These are phyloP conservation scores for Caenorhabditis sinica DNA, from an alignment of 2,888 invertebrate species.

Conservation along the genomic window DNA sequence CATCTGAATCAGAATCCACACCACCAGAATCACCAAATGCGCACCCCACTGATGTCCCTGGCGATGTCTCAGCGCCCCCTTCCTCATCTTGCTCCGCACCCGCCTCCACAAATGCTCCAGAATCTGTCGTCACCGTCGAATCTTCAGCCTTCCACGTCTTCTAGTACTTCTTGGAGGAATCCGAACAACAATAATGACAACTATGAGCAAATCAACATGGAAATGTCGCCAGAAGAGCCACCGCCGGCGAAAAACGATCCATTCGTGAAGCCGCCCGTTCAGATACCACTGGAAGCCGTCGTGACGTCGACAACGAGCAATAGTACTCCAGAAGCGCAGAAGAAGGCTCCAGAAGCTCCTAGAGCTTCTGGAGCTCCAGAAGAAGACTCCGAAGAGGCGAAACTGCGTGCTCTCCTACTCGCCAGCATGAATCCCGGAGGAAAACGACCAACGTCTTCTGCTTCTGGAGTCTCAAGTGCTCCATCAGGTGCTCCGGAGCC, in stretches of 20 bases:
- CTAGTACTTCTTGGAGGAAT: not conserved
- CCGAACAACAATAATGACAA: conserved; percentile 32
- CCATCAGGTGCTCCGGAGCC: not conserved
- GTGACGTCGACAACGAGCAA: not conserved
- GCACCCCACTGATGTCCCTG: conserved; percentile 14
- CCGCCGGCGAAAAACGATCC: not conserved
- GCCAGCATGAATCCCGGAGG: not conserved
- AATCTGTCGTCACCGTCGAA: not conserved
- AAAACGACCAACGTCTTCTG: conserved; percentile 1
- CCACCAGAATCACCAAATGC: not conserved
- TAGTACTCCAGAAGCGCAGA: not conserved
- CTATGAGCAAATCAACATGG: conserved; percentile 40
- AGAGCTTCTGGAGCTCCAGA: not conserved
- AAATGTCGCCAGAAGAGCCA: conserved; percentile 30
- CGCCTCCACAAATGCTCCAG: not conserved
- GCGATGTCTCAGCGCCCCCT: conserved; percentile 27
- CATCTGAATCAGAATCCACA: too few species aligned
- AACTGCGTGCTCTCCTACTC: conserved; percentile 23
- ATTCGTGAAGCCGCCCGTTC: conserved; percentile 3
- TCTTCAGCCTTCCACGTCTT: not conserved
- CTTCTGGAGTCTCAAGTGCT: not conserved
- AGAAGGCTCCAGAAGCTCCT: not conserved
- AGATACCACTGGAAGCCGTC: conserved; percentile 26
- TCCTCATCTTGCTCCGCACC: not conserved
- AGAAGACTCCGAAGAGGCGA: conserved; percentile 28